Evolutionary conservation across 2,888 invertebrate species (phyloP).

Genomic region (Bibio marci): DNA sequence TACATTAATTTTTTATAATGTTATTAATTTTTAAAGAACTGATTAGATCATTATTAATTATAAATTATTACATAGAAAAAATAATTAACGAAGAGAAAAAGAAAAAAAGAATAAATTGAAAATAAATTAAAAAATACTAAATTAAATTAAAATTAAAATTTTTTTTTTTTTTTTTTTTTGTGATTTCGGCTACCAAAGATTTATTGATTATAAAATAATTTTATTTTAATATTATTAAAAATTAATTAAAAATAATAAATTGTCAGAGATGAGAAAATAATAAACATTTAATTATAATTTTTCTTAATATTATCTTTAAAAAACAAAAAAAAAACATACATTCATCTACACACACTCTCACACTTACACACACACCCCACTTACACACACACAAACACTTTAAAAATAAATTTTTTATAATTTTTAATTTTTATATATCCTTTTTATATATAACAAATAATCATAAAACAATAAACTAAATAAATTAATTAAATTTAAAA

Average conservation of each 20-base stretch:
- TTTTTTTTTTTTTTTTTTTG: constrained; percentile 7
- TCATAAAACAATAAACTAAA: no score
- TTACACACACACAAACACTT: no score
- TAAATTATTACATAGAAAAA: not conserved
- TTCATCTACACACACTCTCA: not conserved
- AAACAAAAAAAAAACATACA: not conserved
- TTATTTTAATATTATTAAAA: not conserved
- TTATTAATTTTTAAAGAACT: constrained; percentile 13
- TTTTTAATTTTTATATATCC: no score
- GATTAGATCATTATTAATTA: constrained; percentile 13
- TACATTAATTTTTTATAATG: constrained; percentile 8
- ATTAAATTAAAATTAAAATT: not conserved
- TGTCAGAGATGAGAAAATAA: no score
- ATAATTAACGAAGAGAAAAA: not conserved
- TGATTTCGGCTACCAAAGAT: constrained; percentile 13
- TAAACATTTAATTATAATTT: no score
- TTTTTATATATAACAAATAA: no score
- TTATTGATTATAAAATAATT: constrained; percentile 1
- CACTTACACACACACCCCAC: not conserved
- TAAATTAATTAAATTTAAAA: no score
- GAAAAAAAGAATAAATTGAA: constrained; percentile 1
- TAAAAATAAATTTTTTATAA: no score
- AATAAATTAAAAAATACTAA: not conserved
- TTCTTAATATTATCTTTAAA: not conserved
- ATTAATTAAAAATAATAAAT: not conserved